Conservation (phyloP, 2,888 invertebrate genomes). For the Vanessa cardui region DNA sequence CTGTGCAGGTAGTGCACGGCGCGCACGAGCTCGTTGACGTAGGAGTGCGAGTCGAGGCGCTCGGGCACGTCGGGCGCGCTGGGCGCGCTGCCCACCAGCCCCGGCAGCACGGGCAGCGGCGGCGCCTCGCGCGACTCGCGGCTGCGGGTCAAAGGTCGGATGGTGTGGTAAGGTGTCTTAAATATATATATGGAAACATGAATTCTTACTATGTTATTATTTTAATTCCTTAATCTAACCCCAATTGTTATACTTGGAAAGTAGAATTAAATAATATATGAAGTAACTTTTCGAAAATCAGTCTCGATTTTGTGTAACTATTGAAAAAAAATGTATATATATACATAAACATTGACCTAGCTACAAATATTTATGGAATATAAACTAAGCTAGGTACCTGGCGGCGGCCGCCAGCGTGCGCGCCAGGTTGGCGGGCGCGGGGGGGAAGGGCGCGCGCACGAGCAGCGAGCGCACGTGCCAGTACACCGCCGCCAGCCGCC, state of each 20-base stretch:
- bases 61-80: slow-evolving; percentile 37
- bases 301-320: too few relatives aligned
- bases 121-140: slow-evolving; percentile 51
- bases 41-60: slow-evolving; percentile 66
- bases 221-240: too few relatives aligned
- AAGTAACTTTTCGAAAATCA: too few relatives aligned
- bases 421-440: slow-evolving; percentile 90
- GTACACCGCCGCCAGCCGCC: slow-evolving; percentile 91
- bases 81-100: slow-evolving; percentile 24
- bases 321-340: too few relatives aligned
- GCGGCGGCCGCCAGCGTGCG: slow-evolving; percentile 85
- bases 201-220: too few relatives aligned
- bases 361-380: too few relatives aligned
- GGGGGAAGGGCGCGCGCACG: slow-evolving; percentile 93
- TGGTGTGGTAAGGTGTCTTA: too few relatives aligned
- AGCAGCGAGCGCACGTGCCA: slow-evolving; percentile 93
- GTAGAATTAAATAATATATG: too few relatives aligned
- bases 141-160: slow-evolving; percentile 36
- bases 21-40: slow-evolving; percentile 67
- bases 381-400: slow-evolving; percentile 29
- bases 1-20: slow-evolving; percentile 70
- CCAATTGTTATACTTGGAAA: too few relatives aligned
- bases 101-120: slow-evolving; percentile 57
- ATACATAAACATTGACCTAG: too few relatives aligned
- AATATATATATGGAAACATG: too few relatives aligned